Evolutionary conservation across 2,888 invertebrate species (phyloP), one percentile per base, ranked within the genome.

Genomic region (Apamea anceps): DNA sequence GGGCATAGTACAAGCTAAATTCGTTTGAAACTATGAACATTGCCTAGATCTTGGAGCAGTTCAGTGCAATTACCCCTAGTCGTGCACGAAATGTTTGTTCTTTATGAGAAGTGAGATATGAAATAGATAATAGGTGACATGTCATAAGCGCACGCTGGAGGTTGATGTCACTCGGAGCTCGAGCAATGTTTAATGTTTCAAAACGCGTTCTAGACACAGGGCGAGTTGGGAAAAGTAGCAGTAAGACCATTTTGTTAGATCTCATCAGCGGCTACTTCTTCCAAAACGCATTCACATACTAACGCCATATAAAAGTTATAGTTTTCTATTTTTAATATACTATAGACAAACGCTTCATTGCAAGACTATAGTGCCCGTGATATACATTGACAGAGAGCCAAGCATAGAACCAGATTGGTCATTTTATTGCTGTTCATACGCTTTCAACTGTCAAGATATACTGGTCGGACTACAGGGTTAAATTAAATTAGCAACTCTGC

Each of bases 351-450:
- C 60, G 57, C 72, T 83, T 83, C 7, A 12, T 60, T n/a, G n/a
- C 37, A 37, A n/a, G 10, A 18, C 48, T 60, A 51, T n/a, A 62
- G 6, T 28, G 28, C 18, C 10, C 6, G 32, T n/a, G 54, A 57
- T 77, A 37, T 54, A 73, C 21, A 15, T 71, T 71, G 60, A 73
- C 60, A 73, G 68, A 45, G 48, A 67, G 51, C 60, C 18, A 28
- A 65, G 32, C 28, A 15, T 62, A 18, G 72, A 72, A 72, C 57
- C 25, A 51, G 65, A 78, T 83, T 78, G 70, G 84, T 79, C 84
- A 73, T 71, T 72, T 82, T 81, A 77, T 81, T 83, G 81, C 78
- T 77, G 81, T 57, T 60, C n/a, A 13, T 48, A 37, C 18, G 51
- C 68, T 63, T 48, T 63, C 54, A 78, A 45, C 51, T 79, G 60